Percentiles rank a stretch among this genome's conserved stretches.
Evolutionary conservation across 2,113 vertebrate species (phyloP).

Genomic region (Poeciliopsis prolifica): DNA sequence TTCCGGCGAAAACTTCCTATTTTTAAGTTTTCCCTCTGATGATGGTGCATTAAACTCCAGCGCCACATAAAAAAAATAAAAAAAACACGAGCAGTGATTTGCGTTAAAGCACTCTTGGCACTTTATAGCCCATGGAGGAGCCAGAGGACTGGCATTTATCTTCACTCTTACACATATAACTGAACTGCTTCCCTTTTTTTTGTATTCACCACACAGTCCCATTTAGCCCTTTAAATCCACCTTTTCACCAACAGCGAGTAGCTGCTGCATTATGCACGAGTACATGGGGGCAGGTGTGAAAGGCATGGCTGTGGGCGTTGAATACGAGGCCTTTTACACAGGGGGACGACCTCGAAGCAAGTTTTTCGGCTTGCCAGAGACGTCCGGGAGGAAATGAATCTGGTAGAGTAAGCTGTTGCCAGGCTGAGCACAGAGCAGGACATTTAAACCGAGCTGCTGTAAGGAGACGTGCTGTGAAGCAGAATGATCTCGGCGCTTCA

Average conservation of each 20-base stretch:
- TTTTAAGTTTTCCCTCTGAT: background rate
- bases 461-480: slow-evolving; percentile 10
- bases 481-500: background rate
- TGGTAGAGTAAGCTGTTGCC: slow-evolving; percentile 39
- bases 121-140: background rate
- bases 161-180: background rate
- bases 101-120: background rate
- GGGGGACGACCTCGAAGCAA: background rate
- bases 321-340: slow-evolving; percentile 4
- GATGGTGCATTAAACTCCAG: too few relatives aligned
- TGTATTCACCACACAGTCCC: slow-evolving; percentile 16
- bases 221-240: slow-evolving; percentile 7
- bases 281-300: slow-evolving; percentile 21
- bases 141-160: too few relatives aligned
- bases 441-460: slow-evolving; percentile 18
- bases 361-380: slow-evolving; percentile 1
- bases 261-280: slow-evolving; percentile 21
- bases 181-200: slow-evolving; percentile 6
- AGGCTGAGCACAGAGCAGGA: slow-evolving; percentile 11
- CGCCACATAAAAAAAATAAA: background rate
- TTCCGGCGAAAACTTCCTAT: background rate
- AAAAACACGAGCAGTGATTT: background rate
- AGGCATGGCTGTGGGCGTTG: slow-evolving; percentile 1
- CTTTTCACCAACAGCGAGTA: background rate
- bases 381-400: slow-evolving; percentile 36